Evolutionary conservation across 2,797 vertebrate genomes (phyloP).

Genomic region (Cryptoprocta ferox): DNA sequence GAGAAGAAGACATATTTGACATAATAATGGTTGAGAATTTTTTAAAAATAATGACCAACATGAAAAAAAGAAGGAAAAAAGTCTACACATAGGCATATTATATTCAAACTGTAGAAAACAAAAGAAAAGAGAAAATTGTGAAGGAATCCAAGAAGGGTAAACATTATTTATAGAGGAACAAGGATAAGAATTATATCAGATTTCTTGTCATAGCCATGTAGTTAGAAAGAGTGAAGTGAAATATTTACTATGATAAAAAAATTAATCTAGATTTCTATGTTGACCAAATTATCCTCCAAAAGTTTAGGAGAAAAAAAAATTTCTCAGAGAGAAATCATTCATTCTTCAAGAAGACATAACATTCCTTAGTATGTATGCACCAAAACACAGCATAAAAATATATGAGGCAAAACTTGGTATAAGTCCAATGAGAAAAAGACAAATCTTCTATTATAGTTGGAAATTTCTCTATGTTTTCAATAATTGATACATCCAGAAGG

Average conservation of each 20-base stretch:
- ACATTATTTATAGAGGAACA: neutral
- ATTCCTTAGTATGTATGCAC: neutral
- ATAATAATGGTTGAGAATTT: neutral
- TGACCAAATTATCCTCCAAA: neutral
- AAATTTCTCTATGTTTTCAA: neutral
- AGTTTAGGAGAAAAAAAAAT: neutral
- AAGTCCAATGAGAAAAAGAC: neutral
- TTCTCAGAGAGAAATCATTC: neutral
- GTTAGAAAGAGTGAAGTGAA: neutral
- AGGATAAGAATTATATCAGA: neutral
- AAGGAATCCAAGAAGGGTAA: neutral
- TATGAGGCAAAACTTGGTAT: neutral
- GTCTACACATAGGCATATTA: neutral
- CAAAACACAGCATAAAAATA: neutral
- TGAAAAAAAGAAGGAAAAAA: neutral
- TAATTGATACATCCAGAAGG: neutral
- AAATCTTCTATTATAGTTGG: neutral
- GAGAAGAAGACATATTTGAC: neutral
- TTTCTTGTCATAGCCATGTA: neutral
- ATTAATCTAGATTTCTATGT: neutral
- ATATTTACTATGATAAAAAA: neutral
- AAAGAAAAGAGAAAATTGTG: neutral
- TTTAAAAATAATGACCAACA: neutral
- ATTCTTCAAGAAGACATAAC: neutral
- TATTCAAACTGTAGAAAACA: neutral